phyloP scores from a whole-genome alignment of 2,113 vertebrate genomes.

The Apteryx owenii region DNA sequence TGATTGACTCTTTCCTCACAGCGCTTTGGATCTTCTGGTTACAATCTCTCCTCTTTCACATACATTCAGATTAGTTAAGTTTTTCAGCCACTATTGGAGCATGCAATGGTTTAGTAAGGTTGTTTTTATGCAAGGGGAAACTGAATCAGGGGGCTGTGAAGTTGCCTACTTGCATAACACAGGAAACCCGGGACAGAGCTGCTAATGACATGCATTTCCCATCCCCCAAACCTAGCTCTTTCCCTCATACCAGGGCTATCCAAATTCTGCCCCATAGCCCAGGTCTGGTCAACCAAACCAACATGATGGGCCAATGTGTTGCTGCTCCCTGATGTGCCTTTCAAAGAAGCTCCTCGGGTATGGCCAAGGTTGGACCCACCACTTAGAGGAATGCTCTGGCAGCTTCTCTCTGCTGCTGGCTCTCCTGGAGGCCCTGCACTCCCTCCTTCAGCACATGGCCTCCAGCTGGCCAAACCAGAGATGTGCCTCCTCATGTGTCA shows the following conservation, averaged over 20 bases:
- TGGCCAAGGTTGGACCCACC: background rate
- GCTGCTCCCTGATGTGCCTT: too few species aligned
- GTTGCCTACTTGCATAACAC: background rate
- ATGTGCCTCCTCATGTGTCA: background rate
- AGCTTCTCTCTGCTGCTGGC: background rate
- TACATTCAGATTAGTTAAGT: background rate
- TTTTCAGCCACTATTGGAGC: background rate
- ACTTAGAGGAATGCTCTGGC: background rate
- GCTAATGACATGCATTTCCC: background rate
- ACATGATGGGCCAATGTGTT: rapidly evolving
- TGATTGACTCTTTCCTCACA: background rate
- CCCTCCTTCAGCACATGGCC: background rate
- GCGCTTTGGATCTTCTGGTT: background rate
- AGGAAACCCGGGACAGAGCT: background rate
- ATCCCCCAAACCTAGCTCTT: background rate
- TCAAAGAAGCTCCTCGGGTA: background rate
- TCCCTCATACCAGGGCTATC: background rate
- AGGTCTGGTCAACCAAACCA: background rate
- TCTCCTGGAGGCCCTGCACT: background rate
- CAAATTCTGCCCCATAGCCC: background rate
- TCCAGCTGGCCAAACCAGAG: background rate
- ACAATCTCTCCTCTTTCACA: background rate
- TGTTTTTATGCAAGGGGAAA: background rate
- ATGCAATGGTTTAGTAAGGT: background rate
- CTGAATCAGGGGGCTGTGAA: background rate